A percentile compares a stretch with the other conserved stretches of the same genome.
Evolutionary conservation across 1,140 invertebrate species (phyloP).

Genomic region (Eumaeus atala): DNA sequence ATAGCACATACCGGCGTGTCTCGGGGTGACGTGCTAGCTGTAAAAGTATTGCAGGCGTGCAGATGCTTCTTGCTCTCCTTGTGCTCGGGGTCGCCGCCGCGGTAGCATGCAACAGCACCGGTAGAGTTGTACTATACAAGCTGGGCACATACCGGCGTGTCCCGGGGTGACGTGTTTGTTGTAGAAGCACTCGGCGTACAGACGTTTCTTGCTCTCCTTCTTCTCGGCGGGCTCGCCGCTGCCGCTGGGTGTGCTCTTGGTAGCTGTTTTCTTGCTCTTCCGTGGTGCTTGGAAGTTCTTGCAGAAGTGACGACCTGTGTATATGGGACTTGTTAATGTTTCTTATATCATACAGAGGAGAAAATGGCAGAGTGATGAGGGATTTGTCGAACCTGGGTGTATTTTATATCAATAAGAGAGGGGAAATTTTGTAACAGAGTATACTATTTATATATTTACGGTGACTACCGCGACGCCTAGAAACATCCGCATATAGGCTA

Average conservation of each 20-base stretch:
- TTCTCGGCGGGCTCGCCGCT: slow-evolving; percentile 43
- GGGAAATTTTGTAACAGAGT: too few relatives aligned
- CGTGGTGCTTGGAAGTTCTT: slow-evolving; percentile 42
- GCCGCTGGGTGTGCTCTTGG: slow-evolving; percentile 28
- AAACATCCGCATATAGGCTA: too few relatives aligned
- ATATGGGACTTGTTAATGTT: too few relatives aligned
- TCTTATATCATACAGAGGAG: too few relatives aligned
- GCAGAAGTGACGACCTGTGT: slow-evolving; percentile 61
- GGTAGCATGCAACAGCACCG: too few relatives aligned
- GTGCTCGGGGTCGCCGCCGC: slow-evolving; percentile 39
- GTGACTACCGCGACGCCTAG: too few relatives aligned
- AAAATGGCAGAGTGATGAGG: too few relatives aligned
- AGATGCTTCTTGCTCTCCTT: slow-evolving; percentile 53
- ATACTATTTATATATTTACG: too few relatives aligned
- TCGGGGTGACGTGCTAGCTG: slow-evolving; percentile 52
- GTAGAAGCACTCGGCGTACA: slow-evolving; percentile 58
- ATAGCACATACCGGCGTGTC: slow-evolving; percentile 54
- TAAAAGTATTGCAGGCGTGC: slow-evolving; percentile 57
- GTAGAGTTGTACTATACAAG: too few relatives aligned
- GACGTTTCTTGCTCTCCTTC: slow-evolving; percentile 50
- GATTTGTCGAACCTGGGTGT: too few relatives aligned
- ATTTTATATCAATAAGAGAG: too few relatives aligned
- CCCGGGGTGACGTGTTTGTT: slow-evolving; percentile 56
- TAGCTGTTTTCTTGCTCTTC: slow-evolving; percentile 42
- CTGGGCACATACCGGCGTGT: slow-evolving; percentile 46